These are phyloP conservation scores for Zoroaster sp. DNA, from an alignment of 53 echinoderm and acorn worm genomes.

Conservation along the genomic window DNA sequence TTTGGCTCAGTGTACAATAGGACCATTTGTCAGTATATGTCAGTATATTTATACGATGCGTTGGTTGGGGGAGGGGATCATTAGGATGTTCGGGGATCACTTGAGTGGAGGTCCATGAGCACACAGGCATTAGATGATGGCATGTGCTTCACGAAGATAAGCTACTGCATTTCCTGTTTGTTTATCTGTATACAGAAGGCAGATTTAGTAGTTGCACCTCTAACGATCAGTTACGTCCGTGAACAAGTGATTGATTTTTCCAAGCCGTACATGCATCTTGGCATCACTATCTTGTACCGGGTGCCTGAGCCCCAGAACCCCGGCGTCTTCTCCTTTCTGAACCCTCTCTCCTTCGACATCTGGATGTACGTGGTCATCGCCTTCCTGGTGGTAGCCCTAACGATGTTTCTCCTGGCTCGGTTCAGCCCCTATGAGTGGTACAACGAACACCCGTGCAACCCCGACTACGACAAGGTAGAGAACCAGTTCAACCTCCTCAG, in stretches of 20 bases:
- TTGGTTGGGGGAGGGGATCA: too few species aligned
- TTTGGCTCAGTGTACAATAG: too few species aligned
- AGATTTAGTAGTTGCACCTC: slow-evolving; percentile 91
- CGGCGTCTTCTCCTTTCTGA: slow-evolving; percentile 96
- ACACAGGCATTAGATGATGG: too few species aligned
- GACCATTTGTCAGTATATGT: too few species aligned
- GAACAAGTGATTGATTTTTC: slow-evolving; percentile 97
- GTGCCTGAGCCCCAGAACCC: slow-evolving; percentile 95
- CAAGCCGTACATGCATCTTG: slow-evolving; percentile 94
- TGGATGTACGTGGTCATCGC: slow-evolving; percentile 99
- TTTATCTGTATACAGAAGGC: slow-evolving; percentile 64
- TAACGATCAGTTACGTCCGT: slow-evolving; percentile 83
- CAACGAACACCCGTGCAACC: slow-evolving; percentile 97
- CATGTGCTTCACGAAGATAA: too few species aligned
- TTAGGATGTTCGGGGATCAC: too few species aligned
- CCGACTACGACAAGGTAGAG: slow-evolving; percentile 96
- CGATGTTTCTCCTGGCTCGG: slow-evolving; percentile 89
- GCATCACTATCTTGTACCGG: slow-evolving; percentile 92
- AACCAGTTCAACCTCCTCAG: slow-evolving; percentile 96
- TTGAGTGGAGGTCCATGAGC: not conserved
- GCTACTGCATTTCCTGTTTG: not conserved
- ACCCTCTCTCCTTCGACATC: slow-evolving; percentile 92
- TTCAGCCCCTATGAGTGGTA: slow-evolving; percentile 99
- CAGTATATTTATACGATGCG: too few species aligned
- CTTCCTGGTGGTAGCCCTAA: slow-evolving; percentile 86